Conservation (phyloP, 2,113 vertebrate genomes). For the Mustelus asterias region DNA sequence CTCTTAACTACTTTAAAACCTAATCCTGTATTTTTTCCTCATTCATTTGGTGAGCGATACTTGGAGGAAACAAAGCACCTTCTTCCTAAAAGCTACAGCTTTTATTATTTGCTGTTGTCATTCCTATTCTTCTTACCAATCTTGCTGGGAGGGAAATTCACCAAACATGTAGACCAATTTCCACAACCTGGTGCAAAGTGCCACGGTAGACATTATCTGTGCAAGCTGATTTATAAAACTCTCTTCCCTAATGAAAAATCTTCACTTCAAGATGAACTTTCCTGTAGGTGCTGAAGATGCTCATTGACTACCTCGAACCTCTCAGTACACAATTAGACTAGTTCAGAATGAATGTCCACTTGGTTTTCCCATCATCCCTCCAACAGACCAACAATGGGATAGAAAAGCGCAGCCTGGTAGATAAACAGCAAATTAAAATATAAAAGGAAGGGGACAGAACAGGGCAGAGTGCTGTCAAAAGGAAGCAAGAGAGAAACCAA, state of each 20-base stretch:
- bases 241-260: background rate
- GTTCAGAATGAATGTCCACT: constrained; percentile 21
- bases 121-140: background rate
- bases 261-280: background rate
- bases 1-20: background rate
- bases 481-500: constrained; percentile 37
- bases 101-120: background rate
- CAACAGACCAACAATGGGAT: constrained; percentile 4
- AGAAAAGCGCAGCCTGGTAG: background rate
- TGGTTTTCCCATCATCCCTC: background rate
- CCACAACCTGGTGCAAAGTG: background rate
- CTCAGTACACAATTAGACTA: background rate
- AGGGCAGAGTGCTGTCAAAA: constrained; percentile 32
- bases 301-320: background rate
- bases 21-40: background rate
- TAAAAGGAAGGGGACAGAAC: background rate
- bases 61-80: background rate
- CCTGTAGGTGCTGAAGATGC: background rate
- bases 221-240: background rate
- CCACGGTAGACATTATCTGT: background rate
- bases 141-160: background rate
- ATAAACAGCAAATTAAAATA: background rate
- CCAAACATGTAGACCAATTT: background rate
- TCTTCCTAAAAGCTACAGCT: background rate
- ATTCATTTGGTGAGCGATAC: background rate